Conservation (phyloP, 2,888 invertebrate species). For the Mycalesis mineus region DNA sequence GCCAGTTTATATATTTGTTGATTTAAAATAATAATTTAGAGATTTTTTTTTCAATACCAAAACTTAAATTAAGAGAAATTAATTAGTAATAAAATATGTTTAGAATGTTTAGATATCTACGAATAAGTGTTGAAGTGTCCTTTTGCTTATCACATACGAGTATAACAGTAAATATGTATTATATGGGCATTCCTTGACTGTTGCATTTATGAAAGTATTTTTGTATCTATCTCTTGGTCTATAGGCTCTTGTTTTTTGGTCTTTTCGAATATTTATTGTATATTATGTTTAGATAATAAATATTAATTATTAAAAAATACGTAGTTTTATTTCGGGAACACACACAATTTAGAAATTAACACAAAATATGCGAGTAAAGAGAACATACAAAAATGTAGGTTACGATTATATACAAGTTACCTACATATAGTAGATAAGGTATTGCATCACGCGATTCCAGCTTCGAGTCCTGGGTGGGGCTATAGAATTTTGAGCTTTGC, state of each 20-base stretch:
- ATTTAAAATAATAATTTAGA: background rate
- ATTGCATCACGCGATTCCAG: too few species aligned
- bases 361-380: too few species aligned
- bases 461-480: too few species aligned
- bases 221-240: conserved; percentile 16
- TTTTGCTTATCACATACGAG: conserved; percentile 5
- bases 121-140: conserved; percentile 14
- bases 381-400: too few species aligned
- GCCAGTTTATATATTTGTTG: background rate
- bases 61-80: background rate
- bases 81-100: background rate
- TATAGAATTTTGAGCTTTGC: too few species aligned
- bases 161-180: background rate
- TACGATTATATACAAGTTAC: too few species aligned
- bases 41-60: conserved; percentile 1
- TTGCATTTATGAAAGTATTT: conserved; percentile 28
- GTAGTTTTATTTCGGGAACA: background rate
- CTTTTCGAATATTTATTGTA: conserved; percentile 34
- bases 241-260: conserved; percentile 14
- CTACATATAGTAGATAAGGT: too few species aligned
- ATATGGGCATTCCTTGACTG: conserved; percentile 18
- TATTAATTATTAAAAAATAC: conserved; percentile 2
- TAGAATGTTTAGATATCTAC: background rate
- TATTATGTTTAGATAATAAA: conserved; percentile 27
- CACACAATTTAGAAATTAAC: too few species aligned